Conservation (phyloP, 2,888 invertebrate genomes). For the Melieria crassipennis region DNA sequence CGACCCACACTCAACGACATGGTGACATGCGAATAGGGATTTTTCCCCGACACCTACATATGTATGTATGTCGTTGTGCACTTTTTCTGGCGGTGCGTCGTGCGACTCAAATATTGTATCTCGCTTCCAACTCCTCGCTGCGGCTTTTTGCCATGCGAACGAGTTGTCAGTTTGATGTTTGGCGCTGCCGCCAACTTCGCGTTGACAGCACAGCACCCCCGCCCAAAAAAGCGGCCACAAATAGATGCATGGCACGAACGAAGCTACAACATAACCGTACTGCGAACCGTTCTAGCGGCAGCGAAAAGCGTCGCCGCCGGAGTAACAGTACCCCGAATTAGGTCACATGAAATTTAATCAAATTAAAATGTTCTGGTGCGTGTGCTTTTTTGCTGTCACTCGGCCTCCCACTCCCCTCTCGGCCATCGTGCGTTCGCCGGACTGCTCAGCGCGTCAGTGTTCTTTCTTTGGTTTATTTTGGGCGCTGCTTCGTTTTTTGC, state of each 20-base stretch:
- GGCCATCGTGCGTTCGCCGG: background rate
- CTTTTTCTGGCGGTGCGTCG: background rate
- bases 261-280: too few relatives aligned
- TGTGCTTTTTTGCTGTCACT: conserved; percentile 12
- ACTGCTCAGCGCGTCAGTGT: background rate
- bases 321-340: conserved; percentile 49
- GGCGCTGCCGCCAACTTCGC: background rate
- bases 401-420: background rate
- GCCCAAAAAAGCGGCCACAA: background rate
- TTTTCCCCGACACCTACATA: background rate
- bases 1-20: too few relatives aligned
- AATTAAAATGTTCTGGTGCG: conserved; percentile 55
- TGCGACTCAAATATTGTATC: background rate
- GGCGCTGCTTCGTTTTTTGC: background rate
- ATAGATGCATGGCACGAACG: too few relatives aligned
- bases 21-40: background rate
- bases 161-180: conserved; percentile 11
- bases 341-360: conserved; percentile 61
- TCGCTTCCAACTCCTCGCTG: background rate
- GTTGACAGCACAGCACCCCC: conserved; percentile 14
- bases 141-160: conserved; percentile 10
- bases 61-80: conserved; percentile 9
- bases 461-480: background rate
- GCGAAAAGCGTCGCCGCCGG: background rate
- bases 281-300: too few relatives aligned